phyloP scores from a whole-genome alignment of 2,888 invertebrate genomes.

The Acrobasis suavella region DNA sequence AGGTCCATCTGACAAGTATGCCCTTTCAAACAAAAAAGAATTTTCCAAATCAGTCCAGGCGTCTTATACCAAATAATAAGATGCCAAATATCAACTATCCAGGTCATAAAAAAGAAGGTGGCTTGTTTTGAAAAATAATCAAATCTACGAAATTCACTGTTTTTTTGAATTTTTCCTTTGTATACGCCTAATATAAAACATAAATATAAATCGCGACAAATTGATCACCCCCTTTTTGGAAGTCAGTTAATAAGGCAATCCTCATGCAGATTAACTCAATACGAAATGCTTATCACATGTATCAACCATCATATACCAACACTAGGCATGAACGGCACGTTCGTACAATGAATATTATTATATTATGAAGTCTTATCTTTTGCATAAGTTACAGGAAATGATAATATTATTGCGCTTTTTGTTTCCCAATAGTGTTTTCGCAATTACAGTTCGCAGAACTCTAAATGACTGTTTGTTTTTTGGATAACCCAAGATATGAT shows the following conservation, averaged over 20 bases:
- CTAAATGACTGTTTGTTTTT: slow-evolving; percentile 35
- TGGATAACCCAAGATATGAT: not conserved
- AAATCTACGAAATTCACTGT: no score
- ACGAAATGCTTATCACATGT: slow-evolving; percentile 11
- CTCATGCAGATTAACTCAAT: slow-evolving; percentile 1
- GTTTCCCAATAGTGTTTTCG: slow-evolving; percentile 36
- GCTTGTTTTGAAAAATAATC: no score
- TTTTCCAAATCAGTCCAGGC: no score
- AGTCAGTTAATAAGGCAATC: no score
- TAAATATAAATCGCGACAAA: no score
- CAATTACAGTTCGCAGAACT: slow-evolving; percentile 44
- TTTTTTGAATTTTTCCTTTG: no score
- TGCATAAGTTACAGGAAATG: slow-evolving; percentile 39
- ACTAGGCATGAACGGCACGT: slow-evolving; percentile 4
- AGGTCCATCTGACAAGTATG: no score
- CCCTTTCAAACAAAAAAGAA: no score
- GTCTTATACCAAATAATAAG: not conserved
- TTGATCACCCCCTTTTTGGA: no score
- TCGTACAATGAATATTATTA: slow-evolving; percentile 13
- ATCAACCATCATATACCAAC: not conserved
- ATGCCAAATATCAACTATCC: no score
- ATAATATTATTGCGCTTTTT: slow-evolving; percentile 28
- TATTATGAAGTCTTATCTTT: slow-evolving; percentile 25
- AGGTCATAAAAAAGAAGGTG: no score
- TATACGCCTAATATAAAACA: no score